Conservation (phyloP, 2,113 vertebrate species). For the Hippopotamus amphibius region DNA sequence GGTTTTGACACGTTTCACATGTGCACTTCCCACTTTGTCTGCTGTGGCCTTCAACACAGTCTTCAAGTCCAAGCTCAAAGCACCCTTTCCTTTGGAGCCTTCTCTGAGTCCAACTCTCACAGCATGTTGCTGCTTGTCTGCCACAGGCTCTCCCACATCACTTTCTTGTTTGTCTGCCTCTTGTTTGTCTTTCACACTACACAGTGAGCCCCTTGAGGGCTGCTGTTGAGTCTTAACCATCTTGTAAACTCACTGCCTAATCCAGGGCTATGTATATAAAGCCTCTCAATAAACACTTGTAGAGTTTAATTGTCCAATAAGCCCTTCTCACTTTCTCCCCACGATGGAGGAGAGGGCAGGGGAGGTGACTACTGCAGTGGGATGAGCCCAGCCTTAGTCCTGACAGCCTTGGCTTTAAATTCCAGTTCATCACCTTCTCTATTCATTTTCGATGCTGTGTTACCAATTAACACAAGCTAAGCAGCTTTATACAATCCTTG, state of each 20-base stretch:
- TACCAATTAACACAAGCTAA: neutral
- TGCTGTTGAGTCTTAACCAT: neutral
- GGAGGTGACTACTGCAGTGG: no score
- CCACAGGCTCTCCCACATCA: rapidly evolving
- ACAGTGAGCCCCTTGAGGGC: neutral
- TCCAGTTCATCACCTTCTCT: neutral
- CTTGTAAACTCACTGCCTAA: neutral
- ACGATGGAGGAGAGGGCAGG: rapidly evolving
- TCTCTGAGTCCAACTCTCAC: neutral
- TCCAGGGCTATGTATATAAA: neutral
- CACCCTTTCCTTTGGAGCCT: neutral
- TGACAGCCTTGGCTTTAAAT: neutral
- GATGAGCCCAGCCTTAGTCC: neutral
- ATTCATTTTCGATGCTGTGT: neutral
- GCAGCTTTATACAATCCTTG: neutral
- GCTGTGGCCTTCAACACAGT: neutral
- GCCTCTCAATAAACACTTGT: neutral
- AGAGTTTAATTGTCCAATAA: neutral
- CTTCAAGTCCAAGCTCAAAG: neutral
- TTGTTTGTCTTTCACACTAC: neutral
- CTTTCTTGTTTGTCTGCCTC: neutral
- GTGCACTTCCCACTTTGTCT: no score
- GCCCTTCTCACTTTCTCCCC: neutral
- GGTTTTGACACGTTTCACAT: neutral
- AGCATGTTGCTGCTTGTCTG: rapidly evolving